Evolutionary conservation across 2,888 invertebrate genomes (phyloP), one percentile per base, ranked within the genome.

Genomic region (Caenorhabditis angaria): DNA sequence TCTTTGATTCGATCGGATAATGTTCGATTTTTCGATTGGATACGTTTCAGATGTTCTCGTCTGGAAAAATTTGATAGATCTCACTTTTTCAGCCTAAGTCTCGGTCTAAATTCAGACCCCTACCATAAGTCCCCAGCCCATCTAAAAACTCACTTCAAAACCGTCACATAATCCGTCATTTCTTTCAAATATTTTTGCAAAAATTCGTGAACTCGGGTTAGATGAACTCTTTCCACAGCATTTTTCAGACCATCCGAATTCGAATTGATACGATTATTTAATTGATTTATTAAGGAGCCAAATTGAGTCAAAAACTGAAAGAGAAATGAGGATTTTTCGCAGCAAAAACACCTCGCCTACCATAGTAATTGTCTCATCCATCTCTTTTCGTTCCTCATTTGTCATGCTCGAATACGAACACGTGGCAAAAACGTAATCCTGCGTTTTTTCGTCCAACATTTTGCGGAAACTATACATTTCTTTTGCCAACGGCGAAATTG

Each of bases 361-460:
- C 63, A 61, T 53, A 27, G 53, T 53, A 25, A 72, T 58, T 32
- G 69, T 67, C 1, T 12, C 51, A 35, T 74, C 74, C 28, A 74
- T 60, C 8, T 50, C 57, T 14, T 74, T 65, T 29, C 74, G 55
- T 24, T 74, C 74, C n/a, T 66, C 69, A 1, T 50, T 29, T 12
- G 50, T 63, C 69, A 70, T 74, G 35, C 55, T 64, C 5, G 74
- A 74, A 51, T 65, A 74, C 14, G 69, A 61, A 5, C 56, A 50
- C 53, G 69, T 66, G 10, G 66, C 63, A 47, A 74, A 74, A 20
- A 74, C 61, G 53, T 74, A 74, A 24, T 74, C 74, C 32, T 66
- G 69, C 0, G 69, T 28, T 10, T 53, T 50, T 35, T 74, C 65
- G 54, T 63, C 63, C 18, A 74, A 58, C 66, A 61, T 68, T 47